Evolutionary conservation across 53 echinoderm and acorn worm species (phyloP).

Genomic region (Glandiceps talaboti): DNA sequence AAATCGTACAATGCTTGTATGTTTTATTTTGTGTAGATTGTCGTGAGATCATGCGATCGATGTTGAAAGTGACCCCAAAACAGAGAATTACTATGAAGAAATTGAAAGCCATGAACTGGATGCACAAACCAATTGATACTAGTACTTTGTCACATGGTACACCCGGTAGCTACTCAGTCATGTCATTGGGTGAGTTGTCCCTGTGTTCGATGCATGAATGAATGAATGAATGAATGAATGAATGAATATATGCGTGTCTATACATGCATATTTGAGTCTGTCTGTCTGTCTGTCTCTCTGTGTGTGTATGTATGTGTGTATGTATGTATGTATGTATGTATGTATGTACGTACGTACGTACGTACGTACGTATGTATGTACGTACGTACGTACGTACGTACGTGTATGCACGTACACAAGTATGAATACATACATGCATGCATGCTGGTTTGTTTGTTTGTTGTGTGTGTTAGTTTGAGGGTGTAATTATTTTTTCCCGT

Average conservation of each 20-base stretch:
- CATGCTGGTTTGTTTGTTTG: too few species aligned
- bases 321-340: neutral
- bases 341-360: neutral
- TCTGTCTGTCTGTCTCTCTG: neutral
- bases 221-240: neutral
- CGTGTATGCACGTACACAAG: too few species aligned
- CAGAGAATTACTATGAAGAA: constrained; percentile 33
- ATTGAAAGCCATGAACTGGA: constrained; percentile 63
- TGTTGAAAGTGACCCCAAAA: constrained; percentile 39
- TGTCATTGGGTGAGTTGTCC: neutral
- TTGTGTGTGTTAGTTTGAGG: too few species aligned
- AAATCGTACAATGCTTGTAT: too few species aligned
- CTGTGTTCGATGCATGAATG: neutral
- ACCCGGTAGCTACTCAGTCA: neutral
- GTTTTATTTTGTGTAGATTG: too few species aligned
- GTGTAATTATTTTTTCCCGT: too few species aligned
- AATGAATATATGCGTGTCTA: neutral
- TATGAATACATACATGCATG: too few species aligned
- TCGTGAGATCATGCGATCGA: constrained; percentile 61
- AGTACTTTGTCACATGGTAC: neutral
- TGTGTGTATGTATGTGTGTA: neutral
- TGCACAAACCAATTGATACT: constrained; percentile 28
- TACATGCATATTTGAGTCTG: neutral
- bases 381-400: too few species aligned
- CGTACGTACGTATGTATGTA: neutral